Evolutionary conservation across 2,888 invertebrate species (phyloP), one percentile per base, ranked within the genome.

Genomic region (Monochamus alternatus): DNA sequence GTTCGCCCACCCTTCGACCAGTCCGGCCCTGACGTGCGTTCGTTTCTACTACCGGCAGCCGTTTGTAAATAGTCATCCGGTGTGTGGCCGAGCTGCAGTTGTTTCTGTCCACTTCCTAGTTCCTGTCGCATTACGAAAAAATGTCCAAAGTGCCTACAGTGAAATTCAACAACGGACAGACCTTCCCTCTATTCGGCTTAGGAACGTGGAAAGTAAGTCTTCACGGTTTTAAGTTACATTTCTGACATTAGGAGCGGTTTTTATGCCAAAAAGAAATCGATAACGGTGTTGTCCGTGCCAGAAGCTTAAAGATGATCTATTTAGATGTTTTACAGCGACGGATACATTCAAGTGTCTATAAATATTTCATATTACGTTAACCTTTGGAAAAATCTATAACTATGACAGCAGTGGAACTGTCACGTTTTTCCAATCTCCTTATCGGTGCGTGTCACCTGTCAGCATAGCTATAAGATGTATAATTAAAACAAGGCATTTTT

Each of bases 161-260:
- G 1, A 87, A 85, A 60, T 86, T 91, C 5, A 89, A 84, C 80
- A 89, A 89, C 79, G 91, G 90, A 9, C 30, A 82, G 10, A 84
- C 88, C 76, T 86, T 90, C 74, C 91, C 91, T 1, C 84, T 88
- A 55, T 84, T 91, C 65, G 91, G 91, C 7, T 85, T 91, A 59
- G 83, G 83, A 43, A 83, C 83, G 8, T 83, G 59, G 91, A 83
- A 83, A 80, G 83, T 83, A 75, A 65, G 76, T 73, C 10, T 5
- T 55, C 38, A 30, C 12, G 14, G 32, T 52, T 14, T n/a, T 22
- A 2, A 5, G 31, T 10, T 14, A 14, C 22, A 47, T 8, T 10
- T 47, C 12, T 47, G 5, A 47, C 8, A 12, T 12, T 8, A 2
- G 47, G 12, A 47, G 47, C 8, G 47, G 9, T 47, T 47, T 47